Evolutionary conservation across 2,888 invertebrate genomes (phyloP).

Genomic region (Papilio protenor): DNA sequence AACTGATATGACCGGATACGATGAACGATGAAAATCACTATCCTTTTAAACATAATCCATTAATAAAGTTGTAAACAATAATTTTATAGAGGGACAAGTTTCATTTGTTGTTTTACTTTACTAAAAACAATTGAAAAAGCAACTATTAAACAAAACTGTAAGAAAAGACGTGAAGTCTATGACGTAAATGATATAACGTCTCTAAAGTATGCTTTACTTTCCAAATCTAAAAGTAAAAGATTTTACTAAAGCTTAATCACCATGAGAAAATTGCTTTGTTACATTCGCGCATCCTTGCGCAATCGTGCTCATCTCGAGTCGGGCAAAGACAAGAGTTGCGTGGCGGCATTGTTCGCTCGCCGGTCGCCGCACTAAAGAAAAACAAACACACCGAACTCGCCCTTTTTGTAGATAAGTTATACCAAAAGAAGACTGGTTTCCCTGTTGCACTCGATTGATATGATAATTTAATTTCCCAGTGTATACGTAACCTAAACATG

Average conservation of each 20-base stretch:
- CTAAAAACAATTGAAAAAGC: neutral
- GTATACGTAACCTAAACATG: conserved; percentile 14
- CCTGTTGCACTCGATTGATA: conserved; percentile 7
- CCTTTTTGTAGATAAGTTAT: conserved; percentile 30
- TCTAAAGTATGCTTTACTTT: conserved; percentile 15
- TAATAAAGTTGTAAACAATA: no score
- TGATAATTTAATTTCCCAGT: conserved; percentile 9
- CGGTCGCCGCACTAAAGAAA: conserved; percentile 30
- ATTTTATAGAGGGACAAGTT: no score
- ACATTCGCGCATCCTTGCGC: conserved; percentile 46
- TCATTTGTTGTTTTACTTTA: no score
- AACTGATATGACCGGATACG: neutral
- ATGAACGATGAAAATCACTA: neutral
- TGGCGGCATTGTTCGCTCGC: conserved; percentile 34
- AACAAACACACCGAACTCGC: conserved; percentile 28
- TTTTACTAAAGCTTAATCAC: conserved; percentile 27
- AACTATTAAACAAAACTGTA: neutral
- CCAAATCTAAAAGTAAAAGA: conserved; percentile 30
- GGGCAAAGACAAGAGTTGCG: conserved; percentile 23
- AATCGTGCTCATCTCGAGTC: conserved; percentile 41
- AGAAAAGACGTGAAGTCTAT: neutral
- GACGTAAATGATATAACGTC: neutral
- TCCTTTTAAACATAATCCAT: neutral
- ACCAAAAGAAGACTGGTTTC: conserved; percentile 11
- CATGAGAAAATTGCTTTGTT: conserved; percentile 40